Conservation (phyloP, 2,888 invertebrate genomes). For the Agrotis clavis region DNA sequence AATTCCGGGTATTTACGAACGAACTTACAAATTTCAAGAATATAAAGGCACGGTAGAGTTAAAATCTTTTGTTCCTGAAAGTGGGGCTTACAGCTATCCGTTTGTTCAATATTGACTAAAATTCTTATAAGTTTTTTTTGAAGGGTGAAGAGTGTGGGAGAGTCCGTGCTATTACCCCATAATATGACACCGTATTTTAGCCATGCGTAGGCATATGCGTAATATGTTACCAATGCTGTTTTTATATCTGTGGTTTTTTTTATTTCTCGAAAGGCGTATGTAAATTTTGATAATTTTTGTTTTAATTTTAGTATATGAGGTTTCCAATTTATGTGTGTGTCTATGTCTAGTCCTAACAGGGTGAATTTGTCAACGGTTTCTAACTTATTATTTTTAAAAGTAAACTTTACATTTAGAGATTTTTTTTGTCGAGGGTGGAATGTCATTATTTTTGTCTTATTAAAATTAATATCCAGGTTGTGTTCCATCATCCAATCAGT, state of each 20-base stretch:
- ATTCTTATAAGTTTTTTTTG: slow-evolving; percentile 7
- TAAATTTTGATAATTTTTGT: background rate
- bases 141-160: too few species aligned
- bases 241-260: background rate
- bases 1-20: background rate
- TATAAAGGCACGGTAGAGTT: background rate
- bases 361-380: background rate
- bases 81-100: background rate
- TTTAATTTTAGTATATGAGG: background rate
- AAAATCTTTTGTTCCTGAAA: background rate
- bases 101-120: background rate
- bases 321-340: background rate
- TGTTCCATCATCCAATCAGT: too few species aligned
- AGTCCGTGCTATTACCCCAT: too few species aligned
- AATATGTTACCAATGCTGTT: background rate
- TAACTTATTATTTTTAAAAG: too few species aligned
- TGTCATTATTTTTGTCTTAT: too few species aligned
- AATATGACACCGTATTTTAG: background rate
- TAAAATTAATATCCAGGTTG: too few species aligned
- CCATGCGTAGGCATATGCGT: background rate
- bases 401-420: too few species aligned
- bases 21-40: background rate
- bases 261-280: background rate
- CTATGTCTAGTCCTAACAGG: background rate
- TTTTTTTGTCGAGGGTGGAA: too few species aligned